Evolutionary conservation across 2,888 invertebrate species (phyloP), one percentile per base, ranked within the genome.

Genomic region (Drosophila affinis): DNA sequence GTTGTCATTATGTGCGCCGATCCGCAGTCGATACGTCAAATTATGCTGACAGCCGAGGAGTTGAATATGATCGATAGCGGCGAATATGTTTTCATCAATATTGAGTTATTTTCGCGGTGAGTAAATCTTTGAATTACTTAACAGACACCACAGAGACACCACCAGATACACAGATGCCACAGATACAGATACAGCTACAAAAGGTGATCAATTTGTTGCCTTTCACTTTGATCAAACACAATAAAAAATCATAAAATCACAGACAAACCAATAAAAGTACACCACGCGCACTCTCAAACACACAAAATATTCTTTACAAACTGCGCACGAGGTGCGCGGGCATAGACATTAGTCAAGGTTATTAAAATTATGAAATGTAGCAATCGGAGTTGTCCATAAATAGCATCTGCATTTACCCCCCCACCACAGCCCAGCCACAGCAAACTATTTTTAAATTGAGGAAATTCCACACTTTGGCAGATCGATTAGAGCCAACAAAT

Each of bases 61-160:
- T 94, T 99, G 75, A 97, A 97, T 85, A 99, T 99, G 98, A 97
- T 98, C 78, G 96, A 96, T 63, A 97, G 96, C 68, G 99, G 99
- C 9, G 99, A 99, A 93, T 99, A 99, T 92, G 98, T 98, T 59
- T 98, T 99, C 94, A 97, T 99, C 93, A 99, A 98, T 93, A 97
- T 99, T 87, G 98, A 99, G 92, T 94, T 99, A 45, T 98, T 98
- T 92, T 97, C 97, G 78, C 97, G 98, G 99, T 99, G 93, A 95
- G 95, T 92, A 68, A 76, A 81, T 65, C 56, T 77, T 70, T 77
- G 74, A 72, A 71, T 80, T 73, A 74, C 72, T 72, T 55, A 71
- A 69, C 69, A 44, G 62, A 53, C 34, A 54, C 52, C 29, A 45
- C 45, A 54, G 46, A 47, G 12, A 34, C n/a, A 14, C 45, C 45